These are phyloP conservation scores for Fringilla coelebs DNA, from an alignment of 2,797 vertebrate species.

Conservation along the genomic window DNA sequence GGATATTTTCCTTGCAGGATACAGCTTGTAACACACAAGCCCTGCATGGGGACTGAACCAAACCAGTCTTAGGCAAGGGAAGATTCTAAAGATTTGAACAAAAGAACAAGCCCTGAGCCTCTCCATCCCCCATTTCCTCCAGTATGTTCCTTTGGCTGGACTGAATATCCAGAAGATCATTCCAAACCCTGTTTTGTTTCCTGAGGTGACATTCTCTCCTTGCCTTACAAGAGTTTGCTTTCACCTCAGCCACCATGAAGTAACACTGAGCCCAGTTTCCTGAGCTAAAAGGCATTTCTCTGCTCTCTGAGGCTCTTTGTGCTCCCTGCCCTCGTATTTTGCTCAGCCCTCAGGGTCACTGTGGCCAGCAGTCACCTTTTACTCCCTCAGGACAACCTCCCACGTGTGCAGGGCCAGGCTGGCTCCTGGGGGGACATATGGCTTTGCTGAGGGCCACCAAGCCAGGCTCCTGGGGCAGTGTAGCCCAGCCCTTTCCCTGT, in stretches of 20 bases:
- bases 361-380: background rate
- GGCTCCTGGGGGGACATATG: background rate
- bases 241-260: background rate
- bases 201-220: background rate
- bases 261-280: background rate
- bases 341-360: rapidly evolving
- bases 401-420: rapidly evolving
- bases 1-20: background rate
- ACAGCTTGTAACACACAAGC: background rate
- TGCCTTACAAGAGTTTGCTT: background rate
- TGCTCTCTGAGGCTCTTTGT: background rate
- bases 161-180: background rate
- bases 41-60: background rate
- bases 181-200: background rate
- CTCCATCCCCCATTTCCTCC: background rate
- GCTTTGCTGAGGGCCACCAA: background rate
- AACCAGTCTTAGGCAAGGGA: background rate
- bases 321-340: background rate
- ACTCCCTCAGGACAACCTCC: background rate
- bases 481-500: rapidly evolving
- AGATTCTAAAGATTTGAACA: background rate
- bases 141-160: background rate
- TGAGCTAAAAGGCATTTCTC: background rate
- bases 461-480: background rate
- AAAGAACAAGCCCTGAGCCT: background rate